Base-by-base conservation (phyloP, 1,140 invertebrate genomes). In the Tachypleus tridentatus region DNA sequence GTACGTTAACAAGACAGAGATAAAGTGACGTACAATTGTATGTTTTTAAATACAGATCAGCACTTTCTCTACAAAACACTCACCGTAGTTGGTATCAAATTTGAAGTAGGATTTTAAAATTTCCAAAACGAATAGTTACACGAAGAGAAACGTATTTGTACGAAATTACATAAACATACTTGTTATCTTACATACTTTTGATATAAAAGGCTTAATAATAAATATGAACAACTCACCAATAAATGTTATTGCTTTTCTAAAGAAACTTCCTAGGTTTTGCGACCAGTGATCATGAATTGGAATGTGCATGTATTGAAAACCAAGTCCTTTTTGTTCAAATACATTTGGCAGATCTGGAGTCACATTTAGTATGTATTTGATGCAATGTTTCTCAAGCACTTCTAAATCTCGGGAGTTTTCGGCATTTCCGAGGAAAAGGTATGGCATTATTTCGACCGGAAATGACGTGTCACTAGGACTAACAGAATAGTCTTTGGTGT, bases 261-360 rank as follows among this genome's bases (percentile, higher is more conserved):
- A 93, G 80, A 91, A 93, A 79, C 92, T 89, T 72, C 87, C 87
- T 10, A 93, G 84, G 78, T 93, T 93, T 75, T 93, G 89, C 72
- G 90, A 87, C 9, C 87, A 86, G 58, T 85, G 89, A 79, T 94
- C 91, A 50, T 84, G 83, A 57, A 89, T 89, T 48, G 89, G 88
- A 70, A 93, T 85, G 74, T 88, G 84, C 76, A 88, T 86, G 77
- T 91, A 91, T 61, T 82, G 83, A 71, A 92, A 85, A 11, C 86
- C 87, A 67, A 74, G 77, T 85, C 82, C 77, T 64, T 83, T 80
- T 71, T 89, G 83, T 77, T 97, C 92, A 76, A 97, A 85, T 83
- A 74, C 84, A 83, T 57, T 82, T 83, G 87, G 86, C 71, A 87
- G 75, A 74, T 90, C 86, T 70, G 87, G 85, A 69, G 89, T 93